phyloP scores from a whole-genome alignment of 2,113 vertebrate genomes.

The Progne subis region DNA sequence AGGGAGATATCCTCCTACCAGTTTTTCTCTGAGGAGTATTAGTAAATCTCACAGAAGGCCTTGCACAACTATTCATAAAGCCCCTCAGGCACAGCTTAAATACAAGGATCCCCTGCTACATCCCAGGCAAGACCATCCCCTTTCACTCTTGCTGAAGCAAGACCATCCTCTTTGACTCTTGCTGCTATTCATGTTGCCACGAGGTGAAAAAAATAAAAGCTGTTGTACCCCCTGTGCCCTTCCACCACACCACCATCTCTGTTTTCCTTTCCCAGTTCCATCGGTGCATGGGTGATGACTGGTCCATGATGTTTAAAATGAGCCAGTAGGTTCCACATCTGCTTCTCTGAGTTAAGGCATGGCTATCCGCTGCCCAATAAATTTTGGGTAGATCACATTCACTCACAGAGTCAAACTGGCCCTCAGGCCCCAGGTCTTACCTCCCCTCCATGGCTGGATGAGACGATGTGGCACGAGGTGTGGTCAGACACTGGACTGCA shows the following conservation, averaged over 20 bases:
- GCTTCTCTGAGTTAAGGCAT: not conserved
- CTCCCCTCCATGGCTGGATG: not conserved
- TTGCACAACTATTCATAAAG: not conserved
- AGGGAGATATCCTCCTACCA: not conserved
- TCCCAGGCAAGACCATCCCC: not conserved
- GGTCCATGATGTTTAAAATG: not conserved
- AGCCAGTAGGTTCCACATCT: not conserved
- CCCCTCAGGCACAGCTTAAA: not conserved
- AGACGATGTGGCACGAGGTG: not conserved
- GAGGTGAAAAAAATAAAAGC: not conserved
- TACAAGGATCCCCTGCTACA: not conserved
- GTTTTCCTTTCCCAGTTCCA: not conserved
- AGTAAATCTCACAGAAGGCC: not conserved
- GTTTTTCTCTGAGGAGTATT: not conserved
- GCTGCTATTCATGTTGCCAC: not conserved
- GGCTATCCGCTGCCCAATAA: not conserved
- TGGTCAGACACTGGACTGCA: not conserved
- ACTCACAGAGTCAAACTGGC: not conserved
- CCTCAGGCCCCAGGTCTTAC: not conserved
- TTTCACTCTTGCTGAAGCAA: not conserved
- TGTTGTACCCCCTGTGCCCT: fast-evolving
- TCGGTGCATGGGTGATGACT: not conserved
- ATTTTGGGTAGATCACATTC: not conserved
- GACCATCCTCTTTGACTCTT: not conserved
- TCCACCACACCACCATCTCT: not conserved